These are phyloP conservation scores for Lasiurus borealis DNA, from an alignment of 2,113 vertebrate genomes.

Conservation along the genomic window DNA sequence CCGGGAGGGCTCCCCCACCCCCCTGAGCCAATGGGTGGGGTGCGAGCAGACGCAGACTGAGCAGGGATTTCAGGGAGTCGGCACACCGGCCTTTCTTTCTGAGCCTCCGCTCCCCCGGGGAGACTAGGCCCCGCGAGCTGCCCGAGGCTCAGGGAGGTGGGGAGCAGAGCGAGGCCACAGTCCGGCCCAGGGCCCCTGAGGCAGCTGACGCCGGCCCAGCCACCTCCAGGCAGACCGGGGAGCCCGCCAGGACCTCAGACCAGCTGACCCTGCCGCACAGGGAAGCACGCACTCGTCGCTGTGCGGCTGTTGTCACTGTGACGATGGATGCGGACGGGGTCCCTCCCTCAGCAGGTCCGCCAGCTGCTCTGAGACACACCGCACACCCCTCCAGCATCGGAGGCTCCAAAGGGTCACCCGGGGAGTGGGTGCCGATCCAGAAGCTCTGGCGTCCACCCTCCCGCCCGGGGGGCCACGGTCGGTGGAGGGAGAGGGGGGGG, in stretches of 20 bases:
- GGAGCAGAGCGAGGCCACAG: neutral
- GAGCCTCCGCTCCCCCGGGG: fast-evolving
- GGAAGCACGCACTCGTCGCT: fast-evolving
- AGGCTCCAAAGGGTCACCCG: neutral
- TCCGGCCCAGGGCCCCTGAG: neutral
- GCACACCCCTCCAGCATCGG: fast-evolving
- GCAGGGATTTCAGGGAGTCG: fast-evolving
- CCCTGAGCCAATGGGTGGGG: fast-evolving
- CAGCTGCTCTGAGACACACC: fast-evolving
- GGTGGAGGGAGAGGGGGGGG: too few relatives aligned
- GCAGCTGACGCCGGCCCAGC: neutral
- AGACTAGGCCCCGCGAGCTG: fast-evolving
- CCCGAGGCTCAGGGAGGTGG: fast-evolving
- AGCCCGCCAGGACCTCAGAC: neutral
- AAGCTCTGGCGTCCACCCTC: neutral
- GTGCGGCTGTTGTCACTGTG: fast-evolving
- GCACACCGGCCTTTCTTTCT: fast-evolving
- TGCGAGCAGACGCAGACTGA: fast-evolving
- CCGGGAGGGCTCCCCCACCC: fast-evolving
- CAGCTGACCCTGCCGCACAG: fast-evolving
- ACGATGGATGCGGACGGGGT: fast-evolving
- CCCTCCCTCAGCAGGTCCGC: neutral
- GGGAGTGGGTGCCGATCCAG: neutral
- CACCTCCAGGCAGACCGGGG: neutral
- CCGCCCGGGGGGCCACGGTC: neutral